Conservation (phyloP, 2,888 invertebrate species). For the Drosophila cognata region DNA sequence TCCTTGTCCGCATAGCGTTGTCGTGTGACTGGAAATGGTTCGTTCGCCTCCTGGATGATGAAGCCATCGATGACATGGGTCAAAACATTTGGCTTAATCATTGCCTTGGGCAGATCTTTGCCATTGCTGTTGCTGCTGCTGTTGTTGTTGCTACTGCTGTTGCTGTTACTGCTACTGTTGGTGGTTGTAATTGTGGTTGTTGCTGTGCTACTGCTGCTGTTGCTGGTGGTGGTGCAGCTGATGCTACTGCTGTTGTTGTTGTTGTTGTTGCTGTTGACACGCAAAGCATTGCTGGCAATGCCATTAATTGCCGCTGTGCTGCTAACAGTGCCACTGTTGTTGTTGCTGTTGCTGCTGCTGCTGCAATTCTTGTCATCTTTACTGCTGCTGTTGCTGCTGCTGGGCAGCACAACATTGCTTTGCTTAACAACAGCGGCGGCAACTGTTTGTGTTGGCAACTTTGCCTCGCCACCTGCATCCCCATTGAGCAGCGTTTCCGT, state of each 20-base stretch:
- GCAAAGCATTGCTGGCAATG: slow-evolving; percentile 43
- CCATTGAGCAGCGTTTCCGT: slow-evolving; percentile 55
- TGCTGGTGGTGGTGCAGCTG: slow-evolving; percentile 28
- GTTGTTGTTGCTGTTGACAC: slow-evolving; percentile 28
- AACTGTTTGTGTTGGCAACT: slow-evolving; percentile 32
- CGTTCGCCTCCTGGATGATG: slow-evolving; percentile 97
- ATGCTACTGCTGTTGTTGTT: slow-evolving; percentile 1
- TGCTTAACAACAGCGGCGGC: slow-evolving; percentile 44
- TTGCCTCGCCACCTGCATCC: slow-evolving; percentile 46
- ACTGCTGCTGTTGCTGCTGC: slow-evolving; percentile 31
- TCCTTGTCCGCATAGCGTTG: slow-evolving; percentile 87
- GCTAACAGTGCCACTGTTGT: slow-evolving; percentile 27
- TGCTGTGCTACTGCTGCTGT: slow-evolving; percentile 16
- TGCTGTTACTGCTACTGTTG: slow-evolving; percentile 53
- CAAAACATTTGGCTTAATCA: slow-evolving; percentile 97
- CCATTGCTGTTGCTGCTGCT: slow-evolving; percentile 78
- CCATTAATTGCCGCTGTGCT: slow-evolving; percentile 63
- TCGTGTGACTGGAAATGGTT: slow-evolving; percentile 93
- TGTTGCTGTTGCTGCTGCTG: slow-evolving; percentile 25
- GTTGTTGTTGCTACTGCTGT: slow-evolving; percentile 12
- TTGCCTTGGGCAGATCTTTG: slow-evolving; percentile 91
- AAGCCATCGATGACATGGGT: slow-evolving; percentile 99
- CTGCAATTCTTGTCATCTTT: slow-evolving; percentile 23
- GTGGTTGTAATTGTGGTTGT: slow-evolving; percentile 2
- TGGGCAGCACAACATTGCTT: slow-evolving; percentile 55